A percentile compares a stretch with the other conserved stretches of the same genome.
phyloP scores from a whole-genome alignment of 2,797 vertebrate genomes.

The Amblyopsis hoosieri region DNA sequence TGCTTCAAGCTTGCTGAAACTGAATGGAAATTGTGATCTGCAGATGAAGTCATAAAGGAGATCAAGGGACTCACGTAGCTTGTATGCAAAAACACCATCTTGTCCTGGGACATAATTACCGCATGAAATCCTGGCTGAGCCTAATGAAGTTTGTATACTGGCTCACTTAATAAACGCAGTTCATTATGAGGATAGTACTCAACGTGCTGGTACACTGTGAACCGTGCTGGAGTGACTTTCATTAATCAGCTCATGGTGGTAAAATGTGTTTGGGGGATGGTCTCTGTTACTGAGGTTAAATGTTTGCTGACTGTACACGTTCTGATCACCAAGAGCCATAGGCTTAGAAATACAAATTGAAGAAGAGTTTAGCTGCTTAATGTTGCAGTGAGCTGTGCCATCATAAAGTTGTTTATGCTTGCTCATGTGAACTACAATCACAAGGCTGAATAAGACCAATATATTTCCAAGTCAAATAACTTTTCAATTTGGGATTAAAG shows the following conservation, averaged over 20 bases:
- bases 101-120: slow-evolving; percentile 18
- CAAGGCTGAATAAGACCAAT: no score
- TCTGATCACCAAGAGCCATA: no score
- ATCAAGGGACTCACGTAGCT: not conserved
- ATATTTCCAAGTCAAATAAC: no score
- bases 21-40: slow-evolving; percentile 24
- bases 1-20: slow-evolving; percentile 15
- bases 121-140: slow-evolving; percentile 12
- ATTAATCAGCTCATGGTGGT: slow-evolving; percentile 26
- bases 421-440: no score
- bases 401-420: no score
- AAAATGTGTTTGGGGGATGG: slow-evolving; percentile 12
- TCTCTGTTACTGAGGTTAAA: no score
- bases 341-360: no score
- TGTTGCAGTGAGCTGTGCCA: no score
- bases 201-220: slow-evolving; percentile 22
- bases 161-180: not conserved
- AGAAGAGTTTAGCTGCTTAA: no score
- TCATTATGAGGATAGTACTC: not conserved
- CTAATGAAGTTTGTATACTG: slow-evolving; percentile 20
- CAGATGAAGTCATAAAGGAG: slow-evolving; percentile 17
- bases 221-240: slow-evolving; percentile 40
- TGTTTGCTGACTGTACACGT: no score
- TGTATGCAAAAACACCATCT: slow-evolving; percentile 2
- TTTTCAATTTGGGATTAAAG: no score